Conservation (phyloP, 2,888 invertebrate genomes). For the Torymus aiolomorphi region DNA sequence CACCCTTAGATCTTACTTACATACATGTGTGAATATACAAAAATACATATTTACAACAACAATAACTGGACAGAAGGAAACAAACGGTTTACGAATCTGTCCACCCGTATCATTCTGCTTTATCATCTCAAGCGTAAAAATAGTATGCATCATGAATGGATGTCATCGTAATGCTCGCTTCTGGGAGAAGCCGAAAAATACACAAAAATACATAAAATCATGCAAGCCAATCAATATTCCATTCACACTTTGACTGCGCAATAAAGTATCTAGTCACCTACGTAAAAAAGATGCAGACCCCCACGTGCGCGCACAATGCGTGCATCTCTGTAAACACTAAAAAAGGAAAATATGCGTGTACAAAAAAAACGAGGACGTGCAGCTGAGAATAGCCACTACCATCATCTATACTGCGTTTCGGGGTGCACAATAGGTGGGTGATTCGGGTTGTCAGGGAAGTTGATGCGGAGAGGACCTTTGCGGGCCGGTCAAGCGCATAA, state of each 20-base stretch:
- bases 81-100: not conserved
- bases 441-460: conserved; percentile 23
- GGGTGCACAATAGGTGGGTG: conserved; percentile 43
- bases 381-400: not conserved
- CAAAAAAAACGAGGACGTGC: conserved; percentile 25
- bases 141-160: not conserved
- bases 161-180: conserved; percentile 1
- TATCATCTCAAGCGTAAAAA: conserved; percentile 19
- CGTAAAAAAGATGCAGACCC: conserved; percentile 23
- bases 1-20: too few relatives aligned
- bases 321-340: conserved; percentile 31
- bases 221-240: conserved; percentile 52
- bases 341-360: conserved; percentile 37
- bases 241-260: conserved; percentile 27
- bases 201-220: conserved; percentile 42
- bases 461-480: not conserved
- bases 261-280: conserved; percentile 30
- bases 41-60: conserved; percentile 11
- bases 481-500: conserved; percentile 9
- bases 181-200: not conserved
- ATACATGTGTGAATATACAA: too few relatives aligned
- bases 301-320: conserved; percentile 19
- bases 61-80: too few relatives aligned
- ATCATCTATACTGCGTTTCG: conserved; percentile 24
- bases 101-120: conserved; percentile 25